These are phyloP conservation scores for Halictus rubicundus DNA, from an alignment of 1,140 invertebrate genomes.

Conservation along the genomic window DNA sequence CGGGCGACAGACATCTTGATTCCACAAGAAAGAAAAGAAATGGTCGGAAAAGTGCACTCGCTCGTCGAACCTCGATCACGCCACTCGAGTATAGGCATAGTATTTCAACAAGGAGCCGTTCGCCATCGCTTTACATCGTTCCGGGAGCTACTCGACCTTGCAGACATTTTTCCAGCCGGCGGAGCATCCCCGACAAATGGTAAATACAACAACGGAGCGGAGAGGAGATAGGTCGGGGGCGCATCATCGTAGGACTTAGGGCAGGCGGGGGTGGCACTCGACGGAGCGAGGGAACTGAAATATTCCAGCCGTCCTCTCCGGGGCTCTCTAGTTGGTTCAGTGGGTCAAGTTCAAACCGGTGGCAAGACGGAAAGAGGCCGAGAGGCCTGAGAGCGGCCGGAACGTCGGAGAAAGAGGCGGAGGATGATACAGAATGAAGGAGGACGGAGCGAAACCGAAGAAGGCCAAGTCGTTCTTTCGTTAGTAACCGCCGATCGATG, in stretches of 20 bases:
- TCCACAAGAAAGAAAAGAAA: too few species aligned
- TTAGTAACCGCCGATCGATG: slow-evolving; percentile 69
- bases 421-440: slow-evolving; percentile 2
- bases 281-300: slow-evolving; percentile 62
- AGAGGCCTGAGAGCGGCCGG: slow-evolving; percentile 4
- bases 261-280: slow-evolving; percentile 63
- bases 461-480: slow-evolving; percentile 65
- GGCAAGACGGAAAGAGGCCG: slow-evolving; percentile 51
- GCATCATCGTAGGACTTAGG: slow-evolving; percentile 27
- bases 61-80: too few species aligned
- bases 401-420: slow-evolving; percentile 42
- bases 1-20: too few species aligned
- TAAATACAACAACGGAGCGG: background rate
- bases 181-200: background rate
- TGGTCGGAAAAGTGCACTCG: too few species aligned
- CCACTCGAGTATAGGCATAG: too few species aligned
- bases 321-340: slow-evolving; percentile 42
- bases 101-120: background rate
- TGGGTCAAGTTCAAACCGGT: slow-evolving; percentile 74
- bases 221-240: background rate
- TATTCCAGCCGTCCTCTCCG: slow-evolving; percentile 70
- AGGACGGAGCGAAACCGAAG: slow-evolving; percentile 2
- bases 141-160: background rate
- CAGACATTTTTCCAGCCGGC: background rate
- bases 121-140: background rate